These are phyloP conservation scores for Neuroterus valhalla DNA, from an alignment of 1,140 invertebrate genomes.

Conservation along the genomic window DNA sequence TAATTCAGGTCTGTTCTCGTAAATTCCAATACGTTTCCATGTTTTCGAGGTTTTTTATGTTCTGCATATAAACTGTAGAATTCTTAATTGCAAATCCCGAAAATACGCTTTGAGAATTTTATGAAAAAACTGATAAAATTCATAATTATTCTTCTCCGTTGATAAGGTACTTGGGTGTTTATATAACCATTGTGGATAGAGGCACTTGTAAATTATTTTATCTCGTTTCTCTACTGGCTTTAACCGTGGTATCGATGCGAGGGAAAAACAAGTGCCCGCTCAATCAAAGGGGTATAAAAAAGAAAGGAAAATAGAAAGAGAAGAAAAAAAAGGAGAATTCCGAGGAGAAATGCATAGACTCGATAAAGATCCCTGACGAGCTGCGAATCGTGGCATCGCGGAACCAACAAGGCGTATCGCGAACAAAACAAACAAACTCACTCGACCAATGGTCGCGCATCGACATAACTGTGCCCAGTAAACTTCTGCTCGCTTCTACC, in stretches of 20 bases:
- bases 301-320: constrained; percentile 32
- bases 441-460: constrained; percentile 58
- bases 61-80: not conserved
- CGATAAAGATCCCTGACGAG: constrained; percentile 61
- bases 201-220: constrained; percentile 5
- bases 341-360: constrained; percentile 53
- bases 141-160: not conserved
- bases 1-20: too few relatives aligned
- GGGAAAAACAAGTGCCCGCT: constrained; percentile 1
- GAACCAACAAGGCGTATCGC: constrained; percentile 60
- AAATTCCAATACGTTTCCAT: too few relatives aligned
- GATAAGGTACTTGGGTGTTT: not conserved
- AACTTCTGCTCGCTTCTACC: constrained; percentile 54
- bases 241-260: not conserved
- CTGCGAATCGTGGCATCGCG: constrained; percentile 50
- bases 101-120: not conserved
- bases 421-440: constrained; percentile 63
- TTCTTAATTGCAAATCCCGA: not conserved
- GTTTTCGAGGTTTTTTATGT: too few relatives aligned
- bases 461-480: constrained; percentile 57
- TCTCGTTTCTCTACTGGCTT: not conserved
- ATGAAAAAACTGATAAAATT: not conserved
- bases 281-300: not conserved
- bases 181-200: not conserved
- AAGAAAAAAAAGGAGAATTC: constrained; percentile 52